These are phyloP conservation scores for Euthynnus affinis DNA, from an alignment of 2,797 vertebrate species.

Conservation along the genomic window DNA sequence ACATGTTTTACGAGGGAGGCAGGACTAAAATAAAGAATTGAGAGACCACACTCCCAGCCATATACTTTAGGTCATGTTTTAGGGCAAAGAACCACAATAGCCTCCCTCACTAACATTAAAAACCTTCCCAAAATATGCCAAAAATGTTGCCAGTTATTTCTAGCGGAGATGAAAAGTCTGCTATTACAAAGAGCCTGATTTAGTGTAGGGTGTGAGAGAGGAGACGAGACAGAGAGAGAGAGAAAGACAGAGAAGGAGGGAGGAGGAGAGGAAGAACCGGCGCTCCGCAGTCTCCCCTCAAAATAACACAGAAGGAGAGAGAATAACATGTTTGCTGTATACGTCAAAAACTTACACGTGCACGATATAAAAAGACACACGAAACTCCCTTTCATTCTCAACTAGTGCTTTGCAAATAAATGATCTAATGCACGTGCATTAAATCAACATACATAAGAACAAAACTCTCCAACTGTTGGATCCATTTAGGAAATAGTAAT, in stretches of 20 bases:
- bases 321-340: conserved; percentile 85
- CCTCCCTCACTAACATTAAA: conserved; percentile 74
- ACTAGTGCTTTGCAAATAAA: conserved; percentile 8
- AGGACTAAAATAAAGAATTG: conserved; percentile 73
- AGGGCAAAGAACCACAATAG: conserved; percentile 81
- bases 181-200: conserved; percentile 84
- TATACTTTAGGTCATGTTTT: conserved; percentile 81
- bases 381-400: conserved; percentile 41
- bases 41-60: conserved; percentile 69
- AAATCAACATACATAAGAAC: conserved; percentile 24
- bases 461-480: conserved; percentile 62
- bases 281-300: conserved; percentile 86
- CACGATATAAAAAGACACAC: conserved; percentile 54
- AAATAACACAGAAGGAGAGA: conserved; percentile 84
- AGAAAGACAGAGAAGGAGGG: conserved; percentile 8
- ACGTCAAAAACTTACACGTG: conserved; percentile 78
- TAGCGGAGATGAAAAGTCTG: conserved; percentile 83
- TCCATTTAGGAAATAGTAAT: conserved; percentile 45
- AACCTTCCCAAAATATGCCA: conserved; percentile 76
- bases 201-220: conserved; percentile 84
- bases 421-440: conserved; percentile 10
- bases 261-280: conserved; percentile 74
- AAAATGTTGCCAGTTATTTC: conserved; percentile 84
- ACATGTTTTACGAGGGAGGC: conserved; percentile 64
- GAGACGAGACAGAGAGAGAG: conserved; percentile 60